phyloP scores from a whole-genome alignment of 2,113 vertebrate species.

The Cryptotis parvus region DNA sequence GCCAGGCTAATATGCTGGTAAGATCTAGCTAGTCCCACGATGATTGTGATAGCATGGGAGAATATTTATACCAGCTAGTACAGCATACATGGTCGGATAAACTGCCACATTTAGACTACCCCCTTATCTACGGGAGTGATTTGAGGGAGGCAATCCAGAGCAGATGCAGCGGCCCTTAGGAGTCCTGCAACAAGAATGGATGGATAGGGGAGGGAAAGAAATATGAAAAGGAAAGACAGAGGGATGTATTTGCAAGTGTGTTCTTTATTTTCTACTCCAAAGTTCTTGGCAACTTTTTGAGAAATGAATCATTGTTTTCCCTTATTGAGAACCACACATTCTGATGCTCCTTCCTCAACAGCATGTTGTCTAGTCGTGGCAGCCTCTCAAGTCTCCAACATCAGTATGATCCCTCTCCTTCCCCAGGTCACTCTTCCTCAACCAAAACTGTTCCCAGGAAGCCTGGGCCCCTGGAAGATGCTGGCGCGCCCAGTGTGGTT shows the following conservation, averaged over 20 bases:
- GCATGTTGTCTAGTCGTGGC: constrained; percentile 78
- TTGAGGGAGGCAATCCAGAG: no score
- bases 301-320: background rate
- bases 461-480: background rate
- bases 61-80: no score
- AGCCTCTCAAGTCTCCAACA: background rate
- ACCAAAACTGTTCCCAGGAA: background rate
- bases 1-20: no score
- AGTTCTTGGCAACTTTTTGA: background rate
- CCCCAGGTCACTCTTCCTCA: background rate
- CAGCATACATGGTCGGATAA: no score
- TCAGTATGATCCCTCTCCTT: background rate
- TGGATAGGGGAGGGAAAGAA: no score
- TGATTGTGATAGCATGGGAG: no score
- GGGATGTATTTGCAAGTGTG: background rate
- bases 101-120: no score
- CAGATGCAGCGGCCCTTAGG: no score
- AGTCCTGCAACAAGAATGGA: no score
- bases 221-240: background rate
- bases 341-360: constrained; percentile 3
- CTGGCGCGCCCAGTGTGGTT: background rate
- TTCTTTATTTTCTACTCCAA: background rate
- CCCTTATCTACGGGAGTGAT: no score
- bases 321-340: background rate
- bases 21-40: no score